Percentiles rank a stretch among this genome's conserved stretches.
These are phyloP conservation scores for Urophycis tenuis DNA, from an alignment of 2,797 vertebrate species.

Conservation along the genomic window DNA sequence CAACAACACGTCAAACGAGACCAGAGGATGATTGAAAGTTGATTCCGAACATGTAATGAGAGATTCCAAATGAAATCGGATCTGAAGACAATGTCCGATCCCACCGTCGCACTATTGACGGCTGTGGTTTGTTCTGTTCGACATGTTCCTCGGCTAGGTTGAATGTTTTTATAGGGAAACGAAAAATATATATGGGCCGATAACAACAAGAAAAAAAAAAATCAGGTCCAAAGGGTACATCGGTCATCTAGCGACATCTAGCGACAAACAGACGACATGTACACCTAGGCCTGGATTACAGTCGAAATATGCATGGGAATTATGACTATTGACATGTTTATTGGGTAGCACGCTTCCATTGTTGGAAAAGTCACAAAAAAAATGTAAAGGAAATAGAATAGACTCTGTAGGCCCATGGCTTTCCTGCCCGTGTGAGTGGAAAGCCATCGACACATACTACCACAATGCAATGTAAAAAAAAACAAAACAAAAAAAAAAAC, in stretches of 20 bases:
- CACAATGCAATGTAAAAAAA: too few species aligned
- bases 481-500: too few species aligned
- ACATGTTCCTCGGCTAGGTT: background rate
- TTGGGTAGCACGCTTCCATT: too few species aligned
- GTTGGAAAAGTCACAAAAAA: too few species aligned
- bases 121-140: background rate
- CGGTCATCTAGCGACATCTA: background rate
- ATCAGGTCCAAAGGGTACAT: background rate
- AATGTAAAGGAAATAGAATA: background rate
- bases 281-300: background rate
- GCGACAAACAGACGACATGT: background rate
- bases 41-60: too few species aligned
- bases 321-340: background rate
- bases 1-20: background rate
- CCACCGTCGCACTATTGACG: too few species aligned
- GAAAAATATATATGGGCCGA: background rate
- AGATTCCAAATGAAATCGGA: background rate
- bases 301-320: background rate
- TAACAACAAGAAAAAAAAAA: background rate
- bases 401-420: too few species aligned
- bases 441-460: too few species aligned
- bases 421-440: too few species aligned
- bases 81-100: background rate
- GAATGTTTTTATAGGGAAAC: background rate
- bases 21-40: background rate